Conservation (phyloP, 1,140 invertebrate species). For the Listronotus oregonensis region DNA sequence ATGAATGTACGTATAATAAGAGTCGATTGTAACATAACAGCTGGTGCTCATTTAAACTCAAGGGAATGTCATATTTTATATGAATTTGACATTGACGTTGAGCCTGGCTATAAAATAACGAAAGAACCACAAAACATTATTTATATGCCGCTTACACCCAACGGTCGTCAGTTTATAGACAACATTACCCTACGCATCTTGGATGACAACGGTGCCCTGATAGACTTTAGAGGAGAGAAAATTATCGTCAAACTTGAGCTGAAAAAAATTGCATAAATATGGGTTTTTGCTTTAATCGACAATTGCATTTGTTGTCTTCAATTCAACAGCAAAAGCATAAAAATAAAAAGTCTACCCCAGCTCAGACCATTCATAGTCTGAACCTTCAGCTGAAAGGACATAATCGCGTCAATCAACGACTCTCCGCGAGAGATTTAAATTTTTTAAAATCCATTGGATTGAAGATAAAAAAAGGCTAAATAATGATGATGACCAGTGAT, state of each 20-base stretch:
- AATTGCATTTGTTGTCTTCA: neutral
- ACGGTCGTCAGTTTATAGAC: slow-evolving; percentile 21
- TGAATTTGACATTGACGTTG: slow-evolving; percentile 28
- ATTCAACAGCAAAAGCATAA: neutral
- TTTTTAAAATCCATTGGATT: too few relatives aligned
- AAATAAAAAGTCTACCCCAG: too few relatives aligned
- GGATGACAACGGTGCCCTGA: slow-evolving; percentile 12
- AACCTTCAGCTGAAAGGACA: too few relatives aligned
- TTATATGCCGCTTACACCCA: slow-evolving; percentile 19
- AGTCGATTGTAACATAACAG: slow-evolving; percentile 25
- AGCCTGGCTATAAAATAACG: slow-evolving; percentile 20
- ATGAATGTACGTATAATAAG: slow-evolving; percentile 27
- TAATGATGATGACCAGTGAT: neutral
- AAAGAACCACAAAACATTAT: slow-evolving; percentile 31
- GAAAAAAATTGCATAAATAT: slow-evolving; percentile 7
- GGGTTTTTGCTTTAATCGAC: neutral
- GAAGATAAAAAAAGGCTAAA: neutral
- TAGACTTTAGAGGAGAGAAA: slow-evolving; percentile 18
- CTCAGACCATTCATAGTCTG: too few relatives aligned
- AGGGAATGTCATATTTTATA: slow-evolving; percentile 17
- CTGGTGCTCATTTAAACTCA: slow-evolving; percentile 26
- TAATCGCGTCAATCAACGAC: too few relatives aligned
- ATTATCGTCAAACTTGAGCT: slow-evolving; percentile 25
- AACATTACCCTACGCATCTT: slow-evolving; percentile 22
- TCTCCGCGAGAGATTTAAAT: too few relatives aligned